Evolutionary conservation across 2,113 vertebrate species (phyloP).

Genomic region (Corydoras maculifer): DNA sequence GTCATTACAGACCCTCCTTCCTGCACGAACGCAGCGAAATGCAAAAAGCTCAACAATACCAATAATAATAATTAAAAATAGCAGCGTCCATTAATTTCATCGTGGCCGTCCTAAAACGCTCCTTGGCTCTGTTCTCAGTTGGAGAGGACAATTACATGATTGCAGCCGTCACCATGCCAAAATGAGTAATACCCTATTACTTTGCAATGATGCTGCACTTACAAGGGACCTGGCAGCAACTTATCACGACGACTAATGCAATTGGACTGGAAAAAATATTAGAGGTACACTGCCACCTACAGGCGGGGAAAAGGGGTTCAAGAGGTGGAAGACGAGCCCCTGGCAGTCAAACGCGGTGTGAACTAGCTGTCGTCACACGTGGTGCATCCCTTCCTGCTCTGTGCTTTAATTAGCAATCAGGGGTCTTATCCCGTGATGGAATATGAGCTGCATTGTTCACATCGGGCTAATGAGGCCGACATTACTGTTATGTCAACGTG

Average conservation of each 20-base stretch:
- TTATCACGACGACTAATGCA: conserved; percentile 32
- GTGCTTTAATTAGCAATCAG: too few species aligned
- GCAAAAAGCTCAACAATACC: neutral
- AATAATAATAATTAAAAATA: neutral
- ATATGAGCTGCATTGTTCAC: too few species aligned
- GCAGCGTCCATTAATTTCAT: conserved; percentile 18
- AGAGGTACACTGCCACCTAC: conserved; percentile 54
- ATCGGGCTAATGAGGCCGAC: too few species aligned
- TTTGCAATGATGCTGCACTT: conserved; percentile 38
- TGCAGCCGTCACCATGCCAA: conserved; percentile 35
- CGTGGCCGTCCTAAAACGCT: conserved; percentile 10
- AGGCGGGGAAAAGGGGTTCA: conserved; percentile 24
- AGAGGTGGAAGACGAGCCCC: conserved; percentile 5
- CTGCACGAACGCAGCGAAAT: too few species aligned
- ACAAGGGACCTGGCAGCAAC: conserved; percentile 39
- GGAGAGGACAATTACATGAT: conserved; percentile 36
- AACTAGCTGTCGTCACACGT: too few species aligned
- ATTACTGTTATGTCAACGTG: too few species aligned
- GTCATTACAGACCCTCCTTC: neutral
- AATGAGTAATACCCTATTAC: conserved; percentile 35
- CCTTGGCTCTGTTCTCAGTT: conserved; percentile 17
- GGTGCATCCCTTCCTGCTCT: too few species aligned
- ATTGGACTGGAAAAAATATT: conserved; percentile 30
- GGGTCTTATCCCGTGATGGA: too few species aligned
- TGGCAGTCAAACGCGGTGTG: too few species aligned